These are phyloP conservation scores for Bathybates hornii DNA, from an alignment of 2,113 vertebrate species.

Conservation along the genomic window DNA sequence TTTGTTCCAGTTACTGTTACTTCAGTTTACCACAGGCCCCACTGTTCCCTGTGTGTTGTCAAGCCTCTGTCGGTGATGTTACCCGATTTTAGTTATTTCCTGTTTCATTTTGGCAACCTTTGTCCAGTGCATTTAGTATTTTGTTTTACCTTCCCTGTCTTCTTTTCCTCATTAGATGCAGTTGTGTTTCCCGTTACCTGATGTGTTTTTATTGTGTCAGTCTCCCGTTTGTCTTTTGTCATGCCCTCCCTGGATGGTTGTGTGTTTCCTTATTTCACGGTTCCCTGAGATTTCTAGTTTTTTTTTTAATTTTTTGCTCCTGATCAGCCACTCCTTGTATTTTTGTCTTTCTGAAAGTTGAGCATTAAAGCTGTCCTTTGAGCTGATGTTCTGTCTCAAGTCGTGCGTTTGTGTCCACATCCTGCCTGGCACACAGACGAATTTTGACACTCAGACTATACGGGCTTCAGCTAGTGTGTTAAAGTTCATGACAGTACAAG, in stretches of 20 bases:
- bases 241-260: not conserved
- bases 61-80: rapidly evolving
- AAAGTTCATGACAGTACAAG: not conserved
- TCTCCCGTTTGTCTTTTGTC: not conserved
- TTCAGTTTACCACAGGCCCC: not conserved
- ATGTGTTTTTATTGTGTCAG: not conserved
- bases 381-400: not conserved
- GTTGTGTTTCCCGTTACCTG: not conserved
- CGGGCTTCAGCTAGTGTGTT: not conserved
- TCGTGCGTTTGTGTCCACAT: not conserved
- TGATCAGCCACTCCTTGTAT: not conserved
- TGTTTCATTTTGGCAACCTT: not conserved
- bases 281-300: not conserved
- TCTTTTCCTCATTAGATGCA: not conserved
- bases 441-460: not conserved
- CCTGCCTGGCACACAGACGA: not conserved
- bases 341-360: not conserved
- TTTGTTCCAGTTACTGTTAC: not conserved
- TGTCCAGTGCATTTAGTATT: not conserved
- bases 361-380: not conserved
- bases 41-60: not conserved
- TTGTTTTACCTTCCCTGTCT: not conserved
- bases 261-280: not conserved
- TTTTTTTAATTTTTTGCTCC: rapidly evolving
- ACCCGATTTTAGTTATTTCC: not conserved